Evolutionary conservation across 2,888 invertebrate species (phyloP).

Genomic region (Pachliopta kotzebuea): DNA sequence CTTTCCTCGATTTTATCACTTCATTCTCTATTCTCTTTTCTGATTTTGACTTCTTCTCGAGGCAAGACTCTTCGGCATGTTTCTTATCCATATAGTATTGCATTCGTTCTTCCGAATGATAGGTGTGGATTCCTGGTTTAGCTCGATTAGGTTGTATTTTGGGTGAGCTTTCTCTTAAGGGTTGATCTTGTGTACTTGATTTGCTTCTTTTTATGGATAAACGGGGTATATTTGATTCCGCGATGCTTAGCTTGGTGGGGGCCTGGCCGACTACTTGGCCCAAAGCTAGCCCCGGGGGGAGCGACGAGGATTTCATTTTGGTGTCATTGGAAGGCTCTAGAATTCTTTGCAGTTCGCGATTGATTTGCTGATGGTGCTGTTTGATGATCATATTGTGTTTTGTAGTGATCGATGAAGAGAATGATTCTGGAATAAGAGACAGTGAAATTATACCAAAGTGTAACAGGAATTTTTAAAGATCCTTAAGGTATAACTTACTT

Average conservation of each 20-base stretch:
- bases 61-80: constrained; percentile 71
- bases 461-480: too few relatives aligned
- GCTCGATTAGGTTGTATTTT: constrained; percentile 42
- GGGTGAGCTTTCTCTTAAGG: constrained; percentile 57
- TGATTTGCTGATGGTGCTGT: constrained; percentile 65
- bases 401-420: constrained; percentile 76
- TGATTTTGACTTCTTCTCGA: constrained; percentile 72
- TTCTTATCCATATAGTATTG: constrained; percentile 64
- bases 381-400: constrained; percentile 66
- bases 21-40: constrained; percentile 74
- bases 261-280: constrained; percentile 72
- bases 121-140: constrained; percentile 46
- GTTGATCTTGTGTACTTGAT: constrained; percentile 73
- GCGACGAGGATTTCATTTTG: constrained; percentile 83
- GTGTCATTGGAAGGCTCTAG: constrained; percentile 72
- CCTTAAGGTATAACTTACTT: too few relatives aligned
- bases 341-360: constrained; percentile 64
- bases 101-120: constrained; percentile 61
- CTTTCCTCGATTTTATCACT: constrained; percentile 75
- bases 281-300: constrained; percentile 82
- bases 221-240: constrained; percentile 63
- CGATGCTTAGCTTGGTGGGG: constrained; percentile 76
- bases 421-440: constrained; percentile 65
- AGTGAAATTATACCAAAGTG: background rate
- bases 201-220: constrained; percentile 75